Evolutionary conservation across 1,140 invertebrate species (phyloP).

Genomic region (Ceratina australensis): DNA sequence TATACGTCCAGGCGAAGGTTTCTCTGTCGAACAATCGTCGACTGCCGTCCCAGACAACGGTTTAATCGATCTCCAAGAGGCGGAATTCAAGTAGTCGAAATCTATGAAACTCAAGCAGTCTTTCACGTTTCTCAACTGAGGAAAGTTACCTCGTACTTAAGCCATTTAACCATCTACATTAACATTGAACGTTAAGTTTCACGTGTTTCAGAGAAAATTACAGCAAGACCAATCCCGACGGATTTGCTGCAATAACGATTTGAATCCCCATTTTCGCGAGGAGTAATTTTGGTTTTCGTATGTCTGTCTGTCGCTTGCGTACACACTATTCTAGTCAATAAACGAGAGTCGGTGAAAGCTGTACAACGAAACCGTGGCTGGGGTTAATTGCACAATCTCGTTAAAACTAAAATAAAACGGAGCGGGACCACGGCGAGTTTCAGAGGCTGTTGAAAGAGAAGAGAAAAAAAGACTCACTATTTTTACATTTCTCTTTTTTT

Average conservation of each 20-base stretch:
- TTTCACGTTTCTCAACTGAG: background rate
- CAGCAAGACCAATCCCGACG: background rate
- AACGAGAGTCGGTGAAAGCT: slow-evolving; percentile 9
- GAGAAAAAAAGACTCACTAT: slow-evolving; percentile 34
- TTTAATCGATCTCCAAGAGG: slow-evolving; percentile 18
- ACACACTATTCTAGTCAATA: slow-evolving; percentile 51
- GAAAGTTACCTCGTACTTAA: slow-evolving; percentile 45
- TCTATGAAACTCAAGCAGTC: background rate
- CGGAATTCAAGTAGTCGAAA: slow-evolving; percentile 17
- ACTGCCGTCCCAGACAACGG: slow-evolving; percentile 17
- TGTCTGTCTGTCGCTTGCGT: background rate
- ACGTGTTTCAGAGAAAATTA: background rate
- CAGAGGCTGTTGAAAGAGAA: background rate
- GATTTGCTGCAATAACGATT: background rate
- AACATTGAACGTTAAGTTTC: too few species aligned
- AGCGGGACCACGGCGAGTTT: slow-evolving; percentile 60
- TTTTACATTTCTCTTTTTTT: slow-evolving; percentile 27
- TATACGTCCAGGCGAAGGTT: background rate
- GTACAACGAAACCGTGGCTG: slow-evolving; percentile 59
- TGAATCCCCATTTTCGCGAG: too few species aligned
- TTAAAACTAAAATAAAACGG: slow-evolving; percentile 14
- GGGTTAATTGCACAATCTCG: slow-evolving; percentile 11
- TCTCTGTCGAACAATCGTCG: background rate
- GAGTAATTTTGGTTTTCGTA: background rate
- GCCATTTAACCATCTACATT: background rate